Evolutionary conservation across 2,888 invertebrate genomes (phyloP).

Genomic region (Agrenia bidenticulata): DNA sequence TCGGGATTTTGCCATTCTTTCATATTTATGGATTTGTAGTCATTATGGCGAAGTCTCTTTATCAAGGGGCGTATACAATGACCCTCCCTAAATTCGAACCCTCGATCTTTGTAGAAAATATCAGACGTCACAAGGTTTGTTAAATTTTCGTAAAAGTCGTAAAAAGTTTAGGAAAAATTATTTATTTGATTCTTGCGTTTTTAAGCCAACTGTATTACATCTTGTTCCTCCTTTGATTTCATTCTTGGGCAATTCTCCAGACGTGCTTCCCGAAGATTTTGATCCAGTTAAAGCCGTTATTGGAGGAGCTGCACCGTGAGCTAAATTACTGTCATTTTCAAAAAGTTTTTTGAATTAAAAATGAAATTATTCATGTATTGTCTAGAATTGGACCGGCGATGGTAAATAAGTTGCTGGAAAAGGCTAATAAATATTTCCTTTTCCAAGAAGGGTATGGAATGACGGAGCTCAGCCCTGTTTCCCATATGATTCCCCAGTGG

Average conservation of each 20-base stretch:
- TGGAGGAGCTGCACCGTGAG: slow-evolving; percentile 58
- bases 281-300: slow-evolving; percentile 57
- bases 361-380: slow-evolving; percentile 65
- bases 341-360: slow-evolving; percentile 53
- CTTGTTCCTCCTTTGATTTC: slow-evolving; percentile 76
- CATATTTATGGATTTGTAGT: slow-evolving; percentile 76
- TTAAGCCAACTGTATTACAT: slow-evolving; percentile 60
- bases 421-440: slow-evolving; percentile 52
- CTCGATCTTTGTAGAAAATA: slow-evolving; percentile 68
- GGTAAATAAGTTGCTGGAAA: slow-evolving; percentile 63
- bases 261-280: slow-evolving; percentile 59
- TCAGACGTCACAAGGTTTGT: slow-evolving; percentile 62
- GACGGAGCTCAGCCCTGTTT: slow-evolving; percentile 63
- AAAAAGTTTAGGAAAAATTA: background rate
- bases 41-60: slow-evolving; percentile 65
- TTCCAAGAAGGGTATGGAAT: slow-evolving; percentile 63
- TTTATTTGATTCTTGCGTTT: background rate
- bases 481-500: slow-evolving; percentile 24
- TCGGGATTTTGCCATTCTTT: slow-evolving; percentile 73
- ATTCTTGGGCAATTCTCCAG: slow-evolving; percentile 68
- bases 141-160: background rate
- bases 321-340: slow-evolving; percentile 52
- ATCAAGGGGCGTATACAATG: slow-evolving; percentile 65
- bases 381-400: slow-evolving; percentile 64
- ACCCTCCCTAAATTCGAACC: slow-evolving; percentile 71